Percentiles rank a stretch among this genome's conserved stretches.
These are phyloP conservation scores for Gymnocheta viridis DNA, from an alignment of 2,888 invertebrate genomes.

Conservation along the genomic window DNA sequence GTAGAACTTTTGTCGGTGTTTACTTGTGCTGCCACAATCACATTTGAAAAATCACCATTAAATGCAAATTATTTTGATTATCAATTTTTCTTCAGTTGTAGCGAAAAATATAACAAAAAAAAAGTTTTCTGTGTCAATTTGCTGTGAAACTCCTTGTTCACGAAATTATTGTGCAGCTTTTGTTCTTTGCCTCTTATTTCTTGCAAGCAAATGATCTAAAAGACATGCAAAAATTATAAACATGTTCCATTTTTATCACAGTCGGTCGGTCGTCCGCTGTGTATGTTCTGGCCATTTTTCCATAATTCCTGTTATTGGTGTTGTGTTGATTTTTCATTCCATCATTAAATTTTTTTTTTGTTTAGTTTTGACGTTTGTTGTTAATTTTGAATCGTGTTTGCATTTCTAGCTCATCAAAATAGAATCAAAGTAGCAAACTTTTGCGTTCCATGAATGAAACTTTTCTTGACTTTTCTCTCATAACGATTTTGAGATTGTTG, in stretches of 20 bases:
- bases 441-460: conserved; percentile 52
- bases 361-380: conserved; percentile 42
- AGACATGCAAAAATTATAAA: conserved; percentile 29
- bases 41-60: conserved; percentile 67
- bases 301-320: conserved; percentile 52
- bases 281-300: conserved; percentile 18
- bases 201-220: background rate
- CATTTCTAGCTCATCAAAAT: conserved; percentile 63
- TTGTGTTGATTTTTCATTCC: conserved; percentile 56
- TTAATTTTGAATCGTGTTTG: conserved; percentile 60
- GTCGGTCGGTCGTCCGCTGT: background rate
- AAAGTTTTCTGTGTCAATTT: conserved; percentile 62
- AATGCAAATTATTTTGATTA: conserved; percentile 71
- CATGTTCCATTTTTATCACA: conserved; percentile 37
- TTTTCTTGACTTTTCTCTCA: conserved; percentile 9
- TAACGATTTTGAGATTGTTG: conserved; percentile 35
- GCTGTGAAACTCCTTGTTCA: conserved; percentile 33
- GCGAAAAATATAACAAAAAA: background rate
- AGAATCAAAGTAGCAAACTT: conserved; percentile 43
- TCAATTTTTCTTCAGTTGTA: conserved; percentile 37
- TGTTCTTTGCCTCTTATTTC: conserved; percentile 6
- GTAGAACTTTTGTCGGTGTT: background rate
- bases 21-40: conserved; percentile 14
- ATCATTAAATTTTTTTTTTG: conserved; percentile 54
- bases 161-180: background rate